phyloP scores from a whole-genome alignment of 2,888 invertebrate species.

The Euzophera pinguis region DNA sequence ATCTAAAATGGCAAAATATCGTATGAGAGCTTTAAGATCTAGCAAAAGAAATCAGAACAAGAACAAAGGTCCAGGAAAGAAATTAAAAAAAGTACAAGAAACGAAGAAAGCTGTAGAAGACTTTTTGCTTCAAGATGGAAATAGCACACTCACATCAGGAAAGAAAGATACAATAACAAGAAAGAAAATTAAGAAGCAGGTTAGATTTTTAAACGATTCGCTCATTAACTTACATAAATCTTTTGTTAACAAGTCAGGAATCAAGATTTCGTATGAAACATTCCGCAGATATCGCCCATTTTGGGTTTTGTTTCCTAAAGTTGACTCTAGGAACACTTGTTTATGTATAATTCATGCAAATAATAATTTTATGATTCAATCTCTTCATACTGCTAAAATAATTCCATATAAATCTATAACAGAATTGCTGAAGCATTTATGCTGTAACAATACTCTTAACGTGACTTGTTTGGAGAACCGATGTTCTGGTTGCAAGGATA shows the following conservation, averaged over 20 bases:
- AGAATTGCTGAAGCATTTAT: constrained; percentile 3
- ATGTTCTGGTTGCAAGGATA: neutral
- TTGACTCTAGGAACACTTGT: neutral
- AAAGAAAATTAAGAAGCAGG: constrained; percentile 9
- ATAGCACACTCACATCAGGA: constrained; percentile 18
- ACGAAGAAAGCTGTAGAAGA: constrained; percentile 5
- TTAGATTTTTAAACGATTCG: neutral
- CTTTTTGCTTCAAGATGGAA: constrained; percentile 19
- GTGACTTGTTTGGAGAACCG: neutral
- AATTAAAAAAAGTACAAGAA: neutral
- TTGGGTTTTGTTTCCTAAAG: constrained; percentile 14
- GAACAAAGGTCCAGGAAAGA: neutral
- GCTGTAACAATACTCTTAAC: neutral
- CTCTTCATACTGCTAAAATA: constrained; percentile 12
- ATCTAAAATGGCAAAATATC: constrained; percentile 11
- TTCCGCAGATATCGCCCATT: constrained; percentile 11
- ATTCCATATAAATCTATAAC: constrained; percentile 10
- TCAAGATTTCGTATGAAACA: neutral
- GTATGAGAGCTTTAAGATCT: constrained; percentile 11
- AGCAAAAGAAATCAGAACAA: neutral
- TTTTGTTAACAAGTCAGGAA: constrained; percentile 5
- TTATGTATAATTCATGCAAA: constrained; percentile 7
- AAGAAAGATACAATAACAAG: constrained; percentile 18
- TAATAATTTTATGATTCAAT: constrained; percentile 9
- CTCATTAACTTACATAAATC: constrained; percentile 1